Evolutionary conservation across 2,888 invertebrate species (phyloP).

Genomic region (Lymantria monacha): DNA sequence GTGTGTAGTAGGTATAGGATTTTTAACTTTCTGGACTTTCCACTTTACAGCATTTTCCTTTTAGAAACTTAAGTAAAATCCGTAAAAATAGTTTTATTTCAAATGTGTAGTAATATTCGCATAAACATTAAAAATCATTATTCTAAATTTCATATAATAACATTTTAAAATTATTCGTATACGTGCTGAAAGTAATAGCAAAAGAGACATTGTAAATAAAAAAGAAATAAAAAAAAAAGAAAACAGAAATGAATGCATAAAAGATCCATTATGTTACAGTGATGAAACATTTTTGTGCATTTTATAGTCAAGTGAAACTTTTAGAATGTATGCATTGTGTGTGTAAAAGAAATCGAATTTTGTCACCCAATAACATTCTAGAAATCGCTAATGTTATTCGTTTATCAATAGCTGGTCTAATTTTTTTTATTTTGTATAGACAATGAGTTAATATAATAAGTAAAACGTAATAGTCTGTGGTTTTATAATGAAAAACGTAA

Average conservation of each 20-base stretch:
- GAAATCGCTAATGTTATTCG: background rate
- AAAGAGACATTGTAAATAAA: conserved; percentile 3
- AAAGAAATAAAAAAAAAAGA: conserved; percentile 2
- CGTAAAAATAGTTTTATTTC: too few relatives aligned
- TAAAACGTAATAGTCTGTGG: background rate
- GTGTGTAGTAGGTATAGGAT: too few relatives aligned
- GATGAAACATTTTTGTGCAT: conserved; percentile 19
- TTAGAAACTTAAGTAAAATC: too few relatives aligned
- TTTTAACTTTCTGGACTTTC: too few relatives aligned
- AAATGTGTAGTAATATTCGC: too few relatives aligned
- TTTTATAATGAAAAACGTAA: too few relatives aligned
- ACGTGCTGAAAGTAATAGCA: background rate
- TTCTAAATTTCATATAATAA: conserved; percentile 7
- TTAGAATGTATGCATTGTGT: conserved; percentile 21
- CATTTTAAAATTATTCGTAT: conserved; percentile 8
- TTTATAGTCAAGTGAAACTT: conserved; percentile 16
- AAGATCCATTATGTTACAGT: conserved; percentile 17
- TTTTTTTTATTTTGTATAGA: background rate
- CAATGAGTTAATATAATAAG: background rate
- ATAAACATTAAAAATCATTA: too few relatives aligned
- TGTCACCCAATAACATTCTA: background rate
- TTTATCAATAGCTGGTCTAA: background rate
- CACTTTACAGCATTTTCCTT: too few relatives aligned
- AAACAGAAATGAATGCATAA: conserved; percentile 14
- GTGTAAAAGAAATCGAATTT: conserved; percentile 19